Evolutionary conservation across 2,797 vertebrate species (phyloP).

Genomic region (Pseudochirops cupreus): DNA sequence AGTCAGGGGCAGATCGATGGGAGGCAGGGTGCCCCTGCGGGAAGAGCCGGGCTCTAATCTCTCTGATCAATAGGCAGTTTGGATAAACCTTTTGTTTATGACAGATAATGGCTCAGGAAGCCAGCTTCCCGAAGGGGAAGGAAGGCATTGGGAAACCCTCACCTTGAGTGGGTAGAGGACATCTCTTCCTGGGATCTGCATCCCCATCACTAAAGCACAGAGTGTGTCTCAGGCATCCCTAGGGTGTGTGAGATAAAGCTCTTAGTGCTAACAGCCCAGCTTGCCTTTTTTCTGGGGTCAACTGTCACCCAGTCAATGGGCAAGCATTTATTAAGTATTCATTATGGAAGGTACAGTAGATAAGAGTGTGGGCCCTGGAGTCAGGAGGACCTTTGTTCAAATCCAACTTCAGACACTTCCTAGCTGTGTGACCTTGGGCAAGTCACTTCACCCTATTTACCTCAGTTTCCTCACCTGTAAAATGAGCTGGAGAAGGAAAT

Average conservation of each 20-base stretch:
- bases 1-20: constrained; percentile 58
- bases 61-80: constrained; percentile 41
- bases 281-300: not conserved
- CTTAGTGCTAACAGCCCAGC: not conserved
- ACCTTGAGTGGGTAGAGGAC: constrained; percentile 6
- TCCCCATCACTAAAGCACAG: not conserved
- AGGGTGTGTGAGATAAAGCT: not conserved
- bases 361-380: not conserved
- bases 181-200: not conserved
- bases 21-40: constrained; percentile 49
- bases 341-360: not conserved
- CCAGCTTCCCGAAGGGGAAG: constrained; percentile 2
- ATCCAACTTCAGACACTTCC: not conserved
- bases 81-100: constrained; percentile 36
- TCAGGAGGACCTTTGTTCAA: not conserved
- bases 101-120: constrained; percentile 10
- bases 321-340: not conserved
- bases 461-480: not conserved
- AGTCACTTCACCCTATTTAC: not conserved
- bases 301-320: not conserved
- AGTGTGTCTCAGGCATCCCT: not conserved
- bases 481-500: not conserved
- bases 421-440: not conserved
- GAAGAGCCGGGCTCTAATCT: not conserved
- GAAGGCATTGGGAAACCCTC: not conserved